Evolutionary conservation across 2,113 vertebrate species (phyloP).

Genomic region (Ellobius talpinus): DNA sequence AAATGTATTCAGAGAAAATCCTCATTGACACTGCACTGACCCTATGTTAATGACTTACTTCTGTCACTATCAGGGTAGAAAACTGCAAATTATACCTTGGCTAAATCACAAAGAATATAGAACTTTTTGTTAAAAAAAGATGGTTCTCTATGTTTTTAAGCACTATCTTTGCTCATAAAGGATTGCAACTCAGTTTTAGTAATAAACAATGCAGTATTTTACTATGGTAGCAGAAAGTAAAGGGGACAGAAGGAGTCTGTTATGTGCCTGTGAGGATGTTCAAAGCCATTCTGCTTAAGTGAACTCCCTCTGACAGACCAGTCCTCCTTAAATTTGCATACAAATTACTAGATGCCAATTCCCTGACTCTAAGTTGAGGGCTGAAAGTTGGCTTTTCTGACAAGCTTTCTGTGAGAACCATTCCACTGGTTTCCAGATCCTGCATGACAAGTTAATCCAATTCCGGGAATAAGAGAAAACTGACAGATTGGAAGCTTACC

Average conservation of each 20-base stretch:
- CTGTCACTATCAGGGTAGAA: neutral
- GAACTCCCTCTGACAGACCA: neutral
- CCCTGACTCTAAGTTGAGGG: neutral
- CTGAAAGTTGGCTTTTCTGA: neutral
- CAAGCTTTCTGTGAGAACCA: neutral
- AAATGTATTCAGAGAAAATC: neutral
- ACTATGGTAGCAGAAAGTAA: neutral
- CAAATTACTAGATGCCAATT: neutral
- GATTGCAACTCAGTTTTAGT: neutral
- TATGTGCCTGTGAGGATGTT: neutral
- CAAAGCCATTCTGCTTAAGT: neutral
- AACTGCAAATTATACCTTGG: neutral
- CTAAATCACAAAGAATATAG: neutral
- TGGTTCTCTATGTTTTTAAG: neutral
- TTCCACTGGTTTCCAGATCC: neutral
- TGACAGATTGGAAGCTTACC: neutral
- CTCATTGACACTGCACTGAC: neutral
- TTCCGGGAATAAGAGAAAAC: neutral
- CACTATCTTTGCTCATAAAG: neutral
- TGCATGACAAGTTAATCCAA: neutral
- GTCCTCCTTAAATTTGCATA: slow-evolving; percentile 44
- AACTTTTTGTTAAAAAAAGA: neutral
- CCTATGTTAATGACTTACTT: neutral
- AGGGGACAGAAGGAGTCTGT: neutral
- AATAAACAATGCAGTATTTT: neutral